A percentile compares a stretch with the other conserved stretches of the same genome.
Evolutionary conservation across 2,113 vertebrate genomes (phyloP).

Genomic region (Syngnathoides biaculeatus): DNA sequence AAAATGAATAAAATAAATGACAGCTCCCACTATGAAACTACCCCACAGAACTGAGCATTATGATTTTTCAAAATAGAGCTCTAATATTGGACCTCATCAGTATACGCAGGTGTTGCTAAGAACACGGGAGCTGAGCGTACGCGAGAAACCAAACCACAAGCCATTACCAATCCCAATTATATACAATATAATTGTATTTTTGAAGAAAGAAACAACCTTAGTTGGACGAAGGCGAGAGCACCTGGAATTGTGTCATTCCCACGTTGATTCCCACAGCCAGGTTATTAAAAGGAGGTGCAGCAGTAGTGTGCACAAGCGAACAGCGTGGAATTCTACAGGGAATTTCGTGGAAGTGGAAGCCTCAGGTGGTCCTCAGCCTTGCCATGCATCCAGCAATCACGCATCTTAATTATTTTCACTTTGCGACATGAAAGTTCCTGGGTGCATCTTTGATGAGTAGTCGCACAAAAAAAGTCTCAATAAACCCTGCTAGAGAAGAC

Average conservation of each 20-base stretch:
- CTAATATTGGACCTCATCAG: no score
- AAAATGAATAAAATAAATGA: no score
- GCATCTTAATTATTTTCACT: slow-evolving; percentile 52
- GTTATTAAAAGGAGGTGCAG: neutral
- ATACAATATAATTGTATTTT: neutral
- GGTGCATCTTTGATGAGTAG: neutral
- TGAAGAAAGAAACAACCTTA: neutral
- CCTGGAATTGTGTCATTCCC: neutral
- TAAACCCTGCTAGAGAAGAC: neutral
- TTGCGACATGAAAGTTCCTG: neutral
- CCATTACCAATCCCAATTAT: neutral
- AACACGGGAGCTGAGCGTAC: no score
- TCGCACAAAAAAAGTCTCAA: neutral
- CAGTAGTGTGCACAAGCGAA: neutral
- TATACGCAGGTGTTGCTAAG: no score
- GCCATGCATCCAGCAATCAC: slow-evolving; percentile 51
- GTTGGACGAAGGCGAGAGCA: neutral
- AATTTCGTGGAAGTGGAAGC: slow-evolving; percentile 25
- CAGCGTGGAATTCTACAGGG: slow-evolving; percentile 29
- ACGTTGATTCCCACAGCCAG: neutral
- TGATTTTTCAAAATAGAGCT: no score
- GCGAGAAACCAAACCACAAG: neutral
- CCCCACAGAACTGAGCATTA: no score
- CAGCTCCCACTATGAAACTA: no score
- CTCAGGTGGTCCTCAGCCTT: slow-evolving; percentile 56